Evolutionary conservation across 2,113 vertebrate species (phyloP), one percentile per base, ranked within the genome.

Genomic region (Semnornis frantzii): DNA sequence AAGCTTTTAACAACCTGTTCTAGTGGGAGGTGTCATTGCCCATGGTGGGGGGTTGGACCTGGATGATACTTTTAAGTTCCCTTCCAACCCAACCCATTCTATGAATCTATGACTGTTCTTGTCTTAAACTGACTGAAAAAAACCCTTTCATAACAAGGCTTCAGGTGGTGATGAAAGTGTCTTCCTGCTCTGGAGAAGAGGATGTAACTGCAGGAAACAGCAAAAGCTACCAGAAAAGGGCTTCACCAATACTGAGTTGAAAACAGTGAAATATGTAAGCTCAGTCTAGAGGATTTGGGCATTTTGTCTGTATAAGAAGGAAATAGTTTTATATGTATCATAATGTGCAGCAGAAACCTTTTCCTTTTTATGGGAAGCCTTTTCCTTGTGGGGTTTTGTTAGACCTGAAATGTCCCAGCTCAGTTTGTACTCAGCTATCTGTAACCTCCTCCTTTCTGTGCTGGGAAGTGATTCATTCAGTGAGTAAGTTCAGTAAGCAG

Each of bases 181-280:
- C 44, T 64, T 65, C 62, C 73, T 42, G 4, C 31, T 39, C 15
- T 37, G 20, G 34, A 30, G 15, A 21, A 62, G 54, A 73, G 72
- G 73, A 42, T 23, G 15, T 54, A 8, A 12, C 0, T 2, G 33
- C 82, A 93, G 76, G 83, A 92, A 94, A 39, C 1, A 19, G 6
- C 28, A 54, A 10, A 68, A 44, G 37, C 21, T 50, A 15, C 12
- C 3, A 0, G 28, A 59, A 65, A 62, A 5, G 4, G 3, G 17
- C 8, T 3, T 18, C 2, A 1, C 27, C 24, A 17, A 11, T 6
- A 2, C 12, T 3, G 15, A 15, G 25, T 15, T 59, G 55, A 4
- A 48, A 84, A 11, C 3, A 1, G 31, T 21, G 75, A 59, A 23
- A 46, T 8, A 18, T 18, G 0, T 6, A 1, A 4, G 3, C 25